Base-by-base conservation (phyloP, 2,888 invertebrate species). In the Synergus itoensis region DNA sequence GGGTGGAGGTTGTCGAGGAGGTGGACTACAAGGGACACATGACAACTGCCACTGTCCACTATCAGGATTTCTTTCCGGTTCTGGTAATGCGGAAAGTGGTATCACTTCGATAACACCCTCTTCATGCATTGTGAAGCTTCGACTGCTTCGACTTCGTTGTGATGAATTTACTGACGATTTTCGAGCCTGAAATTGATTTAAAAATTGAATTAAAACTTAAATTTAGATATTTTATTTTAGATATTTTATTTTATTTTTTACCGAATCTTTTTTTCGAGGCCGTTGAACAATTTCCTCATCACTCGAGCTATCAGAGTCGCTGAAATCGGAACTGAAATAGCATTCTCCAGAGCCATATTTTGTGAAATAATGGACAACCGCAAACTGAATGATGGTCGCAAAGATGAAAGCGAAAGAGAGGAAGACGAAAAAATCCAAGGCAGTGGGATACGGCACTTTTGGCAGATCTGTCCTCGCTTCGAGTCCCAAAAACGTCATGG, bases 371-470 rank as follows among this genome's bases (percentile, higher is more conserved):
- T 97, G 97, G 0, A 97, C 97, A n/a, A 96, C 94, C 4, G 97
- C 96, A 90, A 96, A 97, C 93, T 97, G 96, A 80, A 97, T 94
- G 80, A 97, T 96, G 1, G 96, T 96, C 8, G 96, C 96, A 88
- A 96, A 96, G 84, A 96, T 96, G 89, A 96, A 96, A 3, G 95
- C 95, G 89, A 97, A 97, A 21, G 96, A 96, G 36, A 96, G 93
- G 88, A 96, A 96, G 4, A 97, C 96, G 90, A 97, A 97, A 89
- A 96, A 96, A 90, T 97, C 97, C 83, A 97, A 92, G 1, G 97
- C 97, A n/a, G 97, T 97, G 4, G 96, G 96, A 92, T 97, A 97
- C 73, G 97, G 95, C 77, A 97, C 97, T 93, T 96, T 96, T 7
- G 97, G 97, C 79, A 97, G 93, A 92, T 97, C 97, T 7, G 96